These are phyloP conservation scores for Caligus rogercresseyi DNA, from an alignment of 1,140 invertebrate genomes.

Conservation along the genomic window DNA sequence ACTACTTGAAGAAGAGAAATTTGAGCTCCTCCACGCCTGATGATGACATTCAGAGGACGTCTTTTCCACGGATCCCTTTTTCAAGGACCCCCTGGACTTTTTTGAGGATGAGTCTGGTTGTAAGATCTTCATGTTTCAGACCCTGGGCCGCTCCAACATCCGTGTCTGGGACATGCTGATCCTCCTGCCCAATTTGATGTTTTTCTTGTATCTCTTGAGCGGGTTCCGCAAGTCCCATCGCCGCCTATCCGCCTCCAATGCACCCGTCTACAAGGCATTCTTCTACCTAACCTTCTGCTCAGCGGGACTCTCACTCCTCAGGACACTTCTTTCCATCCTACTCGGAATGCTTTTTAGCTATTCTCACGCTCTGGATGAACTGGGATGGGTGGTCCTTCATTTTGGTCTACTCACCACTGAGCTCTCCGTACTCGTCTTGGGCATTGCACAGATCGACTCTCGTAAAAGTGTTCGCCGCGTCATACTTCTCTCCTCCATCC, in stretches of 20 bases:
- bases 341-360: neutral
- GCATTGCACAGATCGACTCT: slow-evolving; percentile 6
- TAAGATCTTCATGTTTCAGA: neutral
- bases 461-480: neutral
- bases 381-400: neutral
- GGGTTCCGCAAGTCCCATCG: neutral
- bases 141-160: neutral
- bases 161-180: neutral
- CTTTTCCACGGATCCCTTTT: neutral
- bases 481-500: neutral
- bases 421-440: neutral
- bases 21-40: neutral
- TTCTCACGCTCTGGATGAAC: neutral
- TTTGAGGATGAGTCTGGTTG: slow-evolving; percentile 1
- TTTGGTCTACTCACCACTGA: neutral
- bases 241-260: neutral
- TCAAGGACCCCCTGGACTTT: neutral
- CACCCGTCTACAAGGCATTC: neutral
- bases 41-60: neutral
- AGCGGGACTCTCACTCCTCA: neutral
- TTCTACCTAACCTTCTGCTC: neutral
- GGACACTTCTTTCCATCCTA: neutral
- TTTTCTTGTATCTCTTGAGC: neutral
- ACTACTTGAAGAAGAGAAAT: neutral
- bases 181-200: slow-evolving; percentile 1